Evolutionary conservation across 2,888 invertebrate genomes (phyloP).

Genomic region (Gerris lacustris): DNA sequence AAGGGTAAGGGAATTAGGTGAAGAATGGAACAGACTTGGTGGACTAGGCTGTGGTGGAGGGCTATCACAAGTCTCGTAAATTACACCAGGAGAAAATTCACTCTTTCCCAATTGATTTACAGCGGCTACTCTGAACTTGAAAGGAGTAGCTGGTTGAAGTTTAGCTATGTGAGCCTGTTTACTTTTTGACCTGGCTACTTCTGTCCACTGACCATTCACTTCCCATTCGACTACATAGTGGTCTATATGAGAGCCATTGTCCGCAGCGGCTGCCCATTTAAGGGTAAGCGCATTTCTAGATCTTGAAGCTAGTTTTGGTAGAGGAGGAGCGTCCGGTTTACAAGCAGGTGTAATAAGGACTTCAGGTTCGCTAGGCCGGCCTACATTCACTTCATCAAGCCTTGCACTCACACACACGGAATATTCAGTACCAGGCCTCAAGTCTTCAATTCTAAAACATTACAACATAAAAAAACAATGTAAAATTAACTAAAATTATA

Average conservation of each 20-base stretch:
- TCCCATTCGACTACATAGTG: slow-evolving; percentile 69
- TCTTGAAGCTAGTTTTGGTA: slow-evolving; percentile 57
- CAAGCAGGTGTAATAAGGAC: slow-evolving; percentile 70
- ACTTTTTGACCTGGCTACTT: slow-evolving; percentile 57
- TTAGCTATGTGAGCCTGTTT: slow-evolving; percentile 64
- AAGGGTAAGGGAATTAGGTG: slow-evolving; percentile 51
- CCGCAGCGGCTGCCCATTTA: slow-evolving; percentile 54
- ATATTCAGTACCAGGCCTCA: slow-evolving; percentile 79
- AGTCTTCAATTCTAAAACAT: slow-evolving; percentile 52
- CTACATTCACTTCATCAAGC: slow-evolving; percentile 54
- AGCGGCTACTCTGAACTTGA: slow-evolving; percentile 71
- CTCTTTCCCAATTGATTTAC: slow-evolving; percentile 67
- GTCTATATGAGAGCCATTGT: slow-evolving; percentile 67
- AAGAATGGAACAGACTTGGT: slow-evolving; percentile 55
- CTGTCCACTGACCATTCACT: slow-evolving; percentile 54
- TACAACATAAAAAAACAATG: not conserved
- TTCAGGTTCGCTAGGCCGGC: slow-evolving; percentile 64
- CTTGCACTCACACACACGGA: slow-evolving; percentile 67
- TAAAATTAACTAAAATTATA: not conserved
- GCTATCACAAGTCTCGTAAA: slow-evolving; percentile 62
- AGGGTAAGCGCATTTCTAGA: slow-evolving; percentile 50
- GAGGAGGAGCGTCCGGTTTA: slow-evolving; percentile 61
- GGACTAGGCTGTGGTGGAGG: slow-evolving; percentile 66
- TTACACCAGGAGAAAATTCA: slow-evolving; percentile 54
- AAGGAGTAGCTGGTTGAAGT: slow-evolving; percentile 64